Conservation (phyloP, 1,140 invertebrate species). For the Macrotrachela quadricornifera region DNA sequence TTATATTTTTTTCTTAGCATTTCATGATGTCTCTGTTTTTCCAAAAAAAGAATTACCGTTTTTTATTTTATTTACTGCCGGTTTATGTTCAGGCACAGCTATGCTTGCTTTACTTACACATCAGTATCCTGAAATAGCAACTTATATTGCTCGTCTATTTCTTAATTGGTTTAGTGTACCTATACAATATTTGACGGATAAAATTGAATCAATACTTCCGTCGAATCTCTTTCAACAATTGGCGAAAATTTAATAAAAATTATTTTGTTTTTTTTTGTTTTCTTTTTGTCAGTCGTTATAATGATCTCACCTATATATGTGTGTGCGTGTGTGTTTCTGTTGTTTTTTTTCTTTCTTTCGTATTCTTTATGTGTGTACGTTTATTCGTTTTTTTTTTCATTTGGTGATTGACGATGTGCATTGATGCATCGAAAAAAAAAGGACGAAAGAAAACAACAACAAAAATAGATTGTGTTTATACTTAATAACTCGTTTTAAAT, state of each 20-base stretch:
- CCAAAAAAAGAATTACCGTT: conserved; percentile 85
- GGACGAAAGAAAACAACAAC: too few species aligned
- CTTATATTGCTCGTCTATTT: conserved; percentile 54
- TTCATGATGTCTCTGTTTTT: conserved; percentile 84
- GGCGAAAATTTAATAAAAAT: conserved; percentile 43
- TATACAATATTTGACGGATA: conserved; percentile 57
- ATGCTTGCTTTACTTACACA: conserved; percentile 69
- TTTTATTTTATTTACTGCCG: conserved; percentile 79
- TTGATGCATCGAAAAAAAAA: too few species aligned
- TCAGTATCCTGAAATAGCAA: conserved; percentile 81
- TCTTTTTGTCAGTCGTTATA: too few species aligned
- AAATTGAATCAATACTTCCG: conserved; percentile 56
- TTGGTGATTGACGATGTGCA: too few species aligned
- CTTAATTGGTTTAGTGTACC: conserved; percentile 58
- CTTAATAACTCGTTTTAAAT: too few species aligned
- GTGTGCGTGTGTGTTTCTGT: too few species aligned
- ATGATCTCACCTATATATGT: too few species aligned
- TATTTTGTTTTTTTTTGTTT: too few species aligned
- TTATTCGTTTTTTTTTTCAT: too few species aligned
- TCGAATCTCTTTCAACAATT: conserved; percentile 58
- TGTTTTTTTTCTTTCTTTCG: too few species aligned
- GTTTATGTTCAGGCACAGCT: conserved; percentile 81
- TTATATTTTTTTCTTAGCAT: conserved; percentile 34
- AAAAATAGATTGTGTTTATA: too few species aligned
- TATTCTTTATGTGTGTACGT: too few species aligned